Conservation (phyloP, 2,888 invertebrate genomes). For the Apamea anceps region DNA sequence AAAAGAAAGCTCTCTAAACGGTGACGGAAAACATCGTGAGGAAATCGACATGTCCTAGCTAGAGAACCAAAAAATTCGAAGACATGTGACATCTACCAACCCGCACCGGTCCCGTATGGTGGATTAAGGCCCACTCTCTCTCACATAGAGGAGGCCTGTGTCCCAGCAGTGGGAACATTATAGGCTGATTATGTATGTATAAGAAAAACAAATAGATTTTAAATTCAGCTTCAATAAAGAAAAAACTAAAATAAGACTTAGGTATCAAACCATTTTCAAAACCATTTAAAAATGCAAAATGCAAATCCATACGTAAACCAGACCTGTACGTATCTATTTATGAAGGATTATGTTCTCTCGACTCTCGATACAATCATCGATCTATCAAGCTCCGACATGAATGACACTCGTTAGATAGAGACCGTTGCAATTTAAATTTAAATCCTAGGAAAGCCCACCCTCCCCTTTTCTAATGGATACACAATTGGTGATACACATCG, state of each 20-base stretch:
- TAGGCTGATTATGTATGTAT: no score
- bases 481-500: conserved; percentile 59
- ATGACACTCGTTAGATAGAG: conserved; percentile 84
- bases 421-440: conserved; percentile 86
- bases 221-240: background rate
- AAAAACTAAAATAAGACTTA: background rate
- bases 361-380: conserved; percentile 80
- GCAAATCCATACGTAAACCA: background rate
- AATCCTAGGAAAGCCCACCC: conserved; percentile 79
- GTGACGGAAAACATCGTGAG: no score
- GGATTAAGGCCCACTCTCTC: no score
- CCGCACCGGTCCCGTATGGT: no score
- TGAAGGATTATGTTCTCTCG: conserved; percentile 62
- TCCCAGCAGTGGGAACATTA: no score
- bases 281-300: background rate
- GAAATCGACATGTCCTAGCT: no score
- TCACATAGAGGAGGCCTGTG: no score
- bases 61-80: no score
- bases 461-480: conserved; percentile 70
- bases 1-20: no score
- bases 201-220: background rate
- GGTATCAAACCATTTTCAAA: background rate
- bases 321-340: conserved; percentile 45
- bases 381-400: conserved; percentile 83
- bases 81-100: no score